phyloP scores from a whole-genome alignment of 2,888 invertebrate genomes.

The Ochlodes sylvanus region DNA sequence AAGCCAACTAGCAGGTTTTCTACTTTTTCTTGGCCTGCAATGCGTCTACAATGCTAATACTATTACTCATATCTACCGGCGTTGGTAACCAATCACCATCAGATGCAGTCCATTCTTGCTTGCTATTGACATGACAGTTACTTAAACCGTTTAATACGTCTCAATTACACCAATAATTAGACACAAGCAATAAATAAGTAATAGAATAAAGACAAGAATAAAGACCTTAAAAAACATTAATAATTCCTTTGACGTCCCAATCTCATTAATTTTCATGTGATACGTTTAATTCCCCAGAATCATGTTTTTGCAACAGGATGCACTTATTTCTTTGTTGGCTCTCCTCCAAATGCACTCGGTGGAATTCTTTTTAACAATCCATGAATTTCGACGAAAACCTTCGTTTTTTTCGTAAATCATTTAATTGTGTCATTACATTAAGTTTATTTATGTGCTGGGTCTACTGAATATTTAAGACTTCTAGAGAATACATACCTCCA shows the following conservation, averaged over 20 bases:
- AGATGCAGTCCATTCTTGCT: too few relatives aligned
- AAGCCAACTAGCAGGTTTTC: too few relatives aligned
- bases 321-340: conserved; percentile 31
- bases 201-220: background rate
- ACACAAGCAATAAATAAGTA: too few relatives aligned
- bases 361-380: conserved; percentile 23
- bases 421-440: conserved; percentile 15
- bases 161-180: too few relatives aligned
- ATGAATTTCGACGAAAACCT: conserved; percentile 6
- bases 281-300: conserved; percentile 15
- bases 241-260: background rate
- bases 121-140: too few relatives aligned
- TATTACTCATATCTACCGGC: too few relatives aligned
- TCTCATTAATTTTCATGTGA: conserved; percentile 22
- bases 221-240: background rate
- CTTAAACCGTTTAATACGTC: too few relatives aligned
- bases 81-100: too few relatives aligned
- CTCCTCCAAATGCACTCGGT: conserved; percentile 19
- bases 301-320: conserved; percentile 29
- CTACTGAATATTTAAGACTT: background rate
- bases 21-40: too few relatives aligned
- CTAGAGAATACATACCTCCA: background rate
- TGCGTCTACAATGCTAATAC: too few relatives aligned
- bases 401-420: conserved; percentile 13
- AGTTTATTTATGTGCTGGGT: background rate